Evolutionary conservation across 2,113 vertebrate genomes (phyloP), one percentile per base, ranked within the genome.

Genomic region (Hipposideros armiger): DNA sequence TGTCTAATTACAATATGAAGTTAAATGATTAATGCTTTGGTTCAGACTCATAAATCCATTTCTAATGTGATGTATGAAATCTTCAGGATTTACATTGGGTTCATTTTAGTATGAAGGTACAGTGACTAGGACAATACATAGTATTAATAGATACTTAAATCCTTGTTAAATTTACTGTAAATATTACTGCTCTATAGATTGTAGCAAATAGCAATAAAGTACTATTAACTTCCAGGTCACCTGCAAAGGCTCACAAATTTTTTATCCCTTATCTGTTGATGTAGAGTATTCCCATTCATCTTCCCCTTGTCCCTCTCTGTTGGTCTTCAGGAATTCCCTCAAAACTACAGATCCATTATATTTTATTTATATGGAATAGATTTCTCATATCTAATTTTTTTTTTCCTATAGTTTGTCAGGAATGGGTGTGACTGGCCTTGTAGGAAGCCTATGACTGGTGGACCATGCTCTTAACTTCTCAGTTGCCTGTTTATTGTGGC

Each of bases 141-240:
- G 26, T 87, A 36, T 36, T 36, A 36, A 36, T 36, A 72, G 76
- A 50, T 73, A 88, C 4, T 93, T 45, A 73, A 84, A 69, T 54
- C 19, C 50, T 78, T 91, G 86, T 93, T 84, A 72, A 95, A 73
- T 58, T 72, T 92, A 42, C 69, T 91, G 69, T 95, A 52, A 92
- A 89, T 96, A 80, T 81, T 87, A 62, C 19, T 91, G n/a, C 28
- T 88, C 66, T 74, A 45, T 40, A 94, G 47, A 58, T 87, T 90
- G 66, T 92, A 95, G 91, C 81, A 92, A 88, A 87, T 70, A 92
- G 45, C 95, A 88, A 58, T 95, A 90, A 96, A 95, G 54, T 81
- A 89, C 78, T 86, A 3, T 54, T 90, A 82, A 93, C n/a, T 85
- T 97, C 90, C 73, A 87, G 78, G 69, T 83, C 60, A 94, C 70